Conservation (phyloP, 2,888 invertebrate genomes). For the Ectemnius lituratus region DNA sequence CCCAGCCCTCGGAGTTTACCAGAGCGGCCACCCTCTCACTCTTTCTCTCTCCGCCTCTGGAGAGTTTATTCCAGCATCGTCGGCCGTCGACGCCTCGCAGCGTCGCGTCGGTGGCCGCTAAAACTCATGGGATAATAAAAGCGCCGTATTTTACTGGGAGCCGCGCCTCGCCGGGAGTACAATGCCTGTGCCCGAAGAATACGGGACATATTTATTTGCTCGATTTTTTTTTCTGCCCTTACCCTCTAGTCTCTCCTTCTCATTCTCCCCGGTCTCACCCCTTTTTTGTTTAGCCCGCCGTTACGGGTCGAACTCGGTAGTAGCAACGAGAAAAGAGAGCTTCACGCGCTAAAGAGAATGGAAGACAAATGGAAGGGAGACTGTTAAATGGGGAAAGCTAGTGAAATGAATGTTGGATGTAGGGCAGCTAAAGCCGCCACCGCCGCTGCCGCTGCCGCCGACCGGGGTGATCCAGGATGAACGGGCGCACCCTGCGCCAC, state of each 20-base stretch:
- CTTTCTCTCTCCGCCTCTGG: conserved; percentile 34
- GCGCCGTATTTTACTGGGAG: conserved; percentile 65
- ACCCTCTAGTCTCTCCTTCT: no score
- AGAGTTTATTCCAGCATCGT: conserved; percentile 58
- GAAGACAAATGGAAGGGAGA: background rate
- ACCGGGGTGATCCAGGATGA: conserved; percentile 1
- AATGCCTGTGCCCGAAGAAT: conserved; percentile 68
- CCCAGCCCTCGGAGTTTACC: conserved; percentile 38
- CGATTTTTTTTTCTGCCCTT: conserved; percentile 2
- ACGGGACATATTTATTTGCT: conserved; percentile 69
- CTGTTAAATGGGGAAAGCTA: conserved; percentile 17
- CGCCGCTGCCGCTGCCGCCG: background rate
- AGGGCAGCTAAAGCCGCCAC: background rate
- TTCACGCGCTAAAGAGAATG: no score
- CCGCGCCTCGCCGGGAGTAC: conserved; percentile 56
- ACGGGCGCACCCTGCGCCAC: conserved; percentile 22
- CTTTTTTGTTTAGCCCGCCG: no score
- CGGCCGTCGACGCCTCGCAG: background rate
- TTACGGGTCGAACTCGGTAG: background rate
- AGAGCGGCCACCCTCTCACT: no score
- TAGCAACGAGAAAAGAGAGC: conserved; percentile 12
- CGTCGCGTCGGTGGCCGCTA: conserved; percentile 46
- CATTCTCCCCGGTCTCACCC: no score
- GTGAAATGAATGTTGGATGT: conserved; percentile 8
- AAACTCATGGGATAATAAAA: conserved; percentile 71